Evolutionary conservation across 2,888 invertebrate genomes (phyloP).

Genomic region (Lottia scabra): DNA sequence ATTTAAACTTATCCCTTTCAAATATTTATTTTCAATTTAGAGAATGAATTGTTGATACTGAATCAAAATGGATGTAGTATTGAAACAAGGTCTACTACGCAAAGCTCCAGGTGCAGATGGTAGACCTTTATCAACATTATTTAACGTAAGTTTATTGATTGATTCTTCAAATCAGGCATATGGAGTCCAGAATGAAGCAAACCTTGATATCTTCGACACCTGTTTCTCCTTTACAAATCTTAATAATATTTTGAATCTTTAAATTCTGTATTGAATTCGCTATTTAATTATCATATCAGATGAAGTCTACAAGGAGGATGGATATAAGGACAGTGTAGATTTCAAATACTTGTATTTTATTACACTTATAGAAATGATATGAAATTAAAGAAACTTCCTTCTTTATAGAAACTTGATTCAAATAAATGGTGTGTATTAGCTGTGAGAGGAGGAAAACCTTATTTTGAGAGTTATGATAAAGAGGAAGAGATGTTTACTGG

Average conservation of each 20-base stretch:
- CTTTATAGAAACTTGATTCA: constrained; percentile 49
- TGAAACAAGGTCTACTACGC: constrained; percentile 63
- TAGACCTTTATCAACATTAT: constrained; percentile 23
- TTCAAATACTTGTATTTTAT: not conserved
- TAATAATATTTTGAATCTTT: no score
- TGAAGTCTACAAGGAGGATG: no score
- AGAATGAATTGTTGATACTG: not conserved
- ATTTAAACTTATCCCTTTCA: no score
- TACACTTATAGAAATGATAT: not conserved
- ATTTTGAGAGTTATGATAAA: constrained; percentile 57
- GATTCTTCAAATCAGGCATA: no score
- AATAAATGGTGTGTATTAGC: constrained; percentile 60
- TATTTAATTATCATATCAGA: no score
- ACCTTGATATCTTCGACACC: no score
- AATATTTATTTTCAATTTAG: no score
- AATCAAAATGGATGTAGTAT: constrained; percentile 45
- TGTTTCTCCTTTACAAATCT: no score
- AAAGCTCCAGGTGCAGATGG: constrained; percentile 37
- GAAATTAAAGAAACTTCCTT: not conserved
- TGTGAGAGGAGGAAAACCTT: constrained; percentile 44
- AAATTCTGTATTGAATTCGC: no score
- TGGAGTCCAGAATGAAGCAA: no score
- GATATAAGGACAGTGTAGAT: not conserved
- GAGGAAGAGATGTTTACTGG: constrained; percentile 49
- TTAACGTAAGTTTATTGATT: constrained; percentile 22